phyloP scores from a whole-genome alignment of 2,888 invertebrate genomes.

The Pammene aurita region DNA sequence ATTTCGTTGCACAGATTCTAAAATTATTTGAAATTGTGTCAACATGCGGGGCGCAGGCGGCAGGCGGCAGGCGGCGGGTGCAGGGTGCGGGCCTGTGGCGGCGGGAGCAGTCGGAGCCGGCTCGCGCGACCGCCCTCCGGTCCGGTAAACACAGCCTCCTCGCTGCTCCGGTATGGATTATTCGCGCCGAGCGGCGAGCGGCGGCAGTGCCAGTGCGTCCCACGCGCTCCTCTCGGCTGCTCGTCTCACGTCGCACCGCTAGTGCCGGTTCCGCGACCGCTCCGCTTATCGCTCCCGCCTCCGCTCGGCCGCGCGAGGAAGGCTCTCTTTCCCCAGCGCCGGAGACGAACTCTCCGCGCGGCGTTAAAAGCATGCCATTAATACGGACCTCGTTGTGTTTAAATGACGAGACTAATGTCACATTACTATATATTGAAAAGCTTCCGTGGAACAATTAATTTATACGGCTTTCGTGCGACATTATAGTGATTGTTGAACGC shows the following conservation, averaged over 20 bases:
- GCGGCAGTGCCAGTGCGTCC: conserved; percentile 69
- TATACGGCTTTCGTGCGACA: conserved; percentile 62
- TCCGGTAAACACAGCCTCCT: conserved; percentile 80
- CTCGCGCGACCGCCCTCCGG: conserved; percentile 75
- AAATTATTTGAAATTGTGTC: conserved; percentile 79
- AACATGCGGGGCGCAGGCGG: conserved; percentile 64
- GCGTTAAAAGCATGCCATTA: conserved; percentile 67
- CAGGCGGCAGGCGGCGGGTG: conserved; percentile 48
- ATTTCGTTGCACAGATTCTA: conserved; percentile 60
- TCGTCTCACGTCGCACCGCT: conserved; percentile 49
- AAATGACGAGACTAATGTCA: conserved; percentile 66
- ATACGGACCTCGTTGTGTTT: conserved; percentile 63
- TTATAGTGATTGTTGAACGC: conserved; percentile 44
- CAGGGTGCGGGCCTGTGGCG: conserved; percentile 55
- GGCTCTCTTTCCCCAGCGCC: conserved; percentile 27
- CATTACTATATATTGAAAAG: conserved; percentile 66
- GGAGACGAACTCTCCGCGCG: conserved; percentile 38
- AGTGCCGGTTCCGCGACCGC: conserved; percentile 53
- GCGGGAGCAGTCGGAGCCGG: conserved; percentile 65
- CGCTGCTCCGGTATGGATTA: conserved; percentile 79
- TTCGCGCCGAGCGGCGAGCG: conserved; percentile 70
- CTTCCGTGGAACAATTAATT: conserved; percentile 70
- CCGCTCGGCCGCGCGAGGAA: conserved; percentile 41
- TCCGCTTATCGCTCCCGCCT: conserved; percentile 74
- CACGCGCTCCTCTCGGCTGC: conserved; percentile 72